phyloP scores from a whole-genome alignment of 2,888 invertebrate species.

The Pimpla rufipes region DNA sequence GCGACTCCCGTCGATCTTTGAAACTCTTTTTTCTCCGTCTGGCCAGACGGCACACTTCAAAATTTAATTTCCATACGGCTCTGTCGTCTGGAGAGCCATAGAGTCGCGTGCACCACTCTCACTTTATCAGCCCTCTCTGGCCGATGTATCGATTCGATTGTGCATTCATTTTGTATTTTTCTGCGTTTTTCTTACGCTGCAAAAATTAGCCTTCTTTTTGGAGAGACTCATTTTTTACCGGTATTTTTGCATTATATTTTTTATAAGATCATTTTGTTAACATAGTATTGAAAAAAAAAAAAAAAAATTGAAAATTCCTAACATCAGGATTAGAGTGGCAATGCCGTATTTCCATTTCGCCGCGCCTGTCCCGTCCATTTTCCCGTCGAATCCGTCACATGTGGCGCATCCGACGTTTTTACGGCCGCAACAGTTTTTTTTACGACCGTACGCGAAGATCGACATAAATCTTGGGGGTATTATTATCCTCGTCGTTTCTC shows the following conservation, averaged over 20 bases:
- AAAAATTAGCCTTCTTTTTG: not conserved
- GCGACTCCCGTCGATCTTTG: conserved; percentile 30
- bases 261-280: not conserved
- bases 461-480: not conserved
- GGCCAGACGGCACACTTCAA: conserved; percentile 44
- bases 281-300: conserved; percentile 2
- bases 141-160: conserved; percentile 36
- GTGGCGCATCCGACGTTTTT: not conserved
- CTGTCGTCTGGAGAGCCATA: conserved; percentile 26
- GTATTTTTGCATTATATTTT: not conserved
- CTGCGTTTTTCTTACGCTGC: no score
- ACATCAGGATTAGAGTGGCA: no score
- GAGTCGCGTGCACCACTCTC: not conserved
- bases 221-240: not conserved
- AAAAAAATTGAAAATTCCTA: not conserved
- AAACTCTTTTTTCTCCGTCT: conserved; percentile 44
- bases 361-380: not conserved
- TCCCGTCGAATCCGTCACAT: not conserved
- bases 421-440: conserved; percentile 1
- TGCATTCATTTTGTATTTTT: conserved; percentile 31
- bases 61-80: conserved; percentile 62
- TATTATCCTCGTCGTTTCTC: not conserved
- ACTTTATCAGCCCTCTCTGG: conserved; percentile 9
- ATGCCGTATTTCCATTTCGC: not conserved
- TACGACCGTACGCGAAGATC: not conserved